These are phyloP conservation scores for Hoplodrina ambigua DNA, from an alignment of 2,888 invertebrate species.

Conservation along the genomic window DNA sequence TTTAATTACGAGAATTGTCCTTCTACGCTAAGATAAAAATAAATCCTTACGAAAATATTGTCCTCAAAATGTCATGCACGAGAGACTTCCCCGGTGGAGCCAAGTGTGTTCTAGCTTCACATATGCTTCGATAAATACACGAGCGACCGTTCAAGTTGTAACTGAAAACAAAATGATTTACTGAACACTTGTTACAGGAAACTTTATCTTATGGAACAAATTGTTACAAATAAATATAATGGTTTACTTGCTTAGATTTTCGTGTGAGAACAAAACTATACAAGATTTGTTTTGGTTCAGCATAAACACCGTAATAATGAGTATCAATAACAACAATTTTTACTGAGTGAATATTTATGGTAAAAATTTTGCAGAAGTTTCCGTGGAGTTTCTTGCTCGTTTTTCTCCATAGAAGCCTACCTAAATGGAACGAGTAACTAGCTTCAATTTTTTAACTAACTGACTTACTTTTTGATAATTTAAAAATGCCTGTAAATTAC, in stretches of 20 bases:
- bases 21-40: background rate
- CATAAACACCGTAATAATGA: too few species aligned
- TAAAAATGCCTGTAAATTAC: too few species aligned
- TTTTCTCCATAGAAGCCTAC: too few species aligned
- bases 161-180: constrained; percentile 81
- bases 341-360: too few species aligned
- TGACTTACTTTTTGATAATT: too few species aligned
- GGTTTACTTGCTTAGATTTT: constrained; percentile 25
- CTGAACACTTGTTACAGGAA: constrained; percentile 58
- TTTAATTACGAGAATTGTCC: too few species aligned
- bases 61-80: constrained; percentile 92
- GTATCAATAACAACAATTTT: too few species aligned
- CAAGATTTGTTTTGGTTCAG: too few species aligned
- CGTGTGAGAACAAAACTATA: background rate
- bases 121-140: constrained; percentile 92
- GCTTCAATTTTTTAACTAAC: too few species aligned
- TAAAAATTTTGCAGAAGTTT: too few species aligned
- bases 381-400: too few species aligned
- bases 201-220: constrained; percentile 45
- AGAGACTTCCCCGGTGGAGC: constrained; percentile 91
- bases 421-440: too few species aligned
- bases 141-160: constrained; percentile 91
- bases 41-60: constrained; percentile 91
- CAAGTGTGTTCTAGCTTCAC: constrained; percentile 91
- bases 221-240: constrained; percentile 18